Base-by-base conservation (phyloP, 2,888 invertebrate genomes). In the Sepioteuthis lessoniana region DNA sequence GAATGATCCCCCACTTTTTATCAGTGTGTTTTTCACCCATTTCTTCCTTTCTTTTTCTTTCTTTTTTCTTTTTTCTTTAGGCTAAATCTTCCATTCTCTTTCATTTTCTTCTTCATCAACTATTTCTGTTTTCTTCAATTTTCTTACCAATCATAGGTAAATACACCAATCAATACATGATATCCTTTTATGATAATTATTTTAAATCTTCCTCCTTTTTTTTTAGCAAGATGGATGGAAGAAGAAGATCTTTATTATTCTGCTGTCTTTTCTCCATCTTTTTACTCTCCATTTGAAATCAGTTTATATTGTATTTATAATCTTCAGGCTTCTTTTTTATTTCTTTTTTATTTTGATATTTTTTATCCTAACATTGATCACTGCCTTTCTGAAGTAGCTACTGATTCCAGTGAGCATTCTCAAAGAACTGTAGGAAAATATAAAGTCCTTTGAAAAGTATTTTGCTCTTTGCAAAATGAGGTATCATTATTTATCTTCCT, bases 111-210 rank as follows among this genome's bases (percentile, higher is more conserved):
- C 76, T 31, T 31, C 19, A n/a, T 76, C 2, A n/a, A n/a, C n/a
- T n/a, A 19, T 76, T 76, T 19, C 0, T 13, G 8, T 76, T 76
- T 76, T 76, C 10, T 76, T n/a, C 8, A 31, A 10, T 13, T n/a
- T 10, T 76, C 31, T n/a, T 76, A 8, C 16, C 8, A 76, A 16
- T 76, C n/a, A 1, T 76, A 10, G 76, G n/a, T n/a, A 76, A 76
- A 76, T 76, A n/a, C 76, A 76, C 76, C n/a, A 76, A 76, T 76
- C 76, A n/a, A 76, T 76, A n/a, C n/a, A n/a, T 76, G n/a, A n/a
- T 76, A n/a, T 31, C 76, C 8, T 76, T 76, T n/a, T 76, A n/a
- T 76, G 31, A 76, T 76, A 55, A 55, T 21, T n/a, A 76, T 76
- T 76, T 76, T 76, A n/a, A 76, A n/a, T 76, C n/a, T 31, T 76